Conservation (phyloP, 2,888 invertebrate genomes). For the Drosophila hawaiiensis region DNA sequence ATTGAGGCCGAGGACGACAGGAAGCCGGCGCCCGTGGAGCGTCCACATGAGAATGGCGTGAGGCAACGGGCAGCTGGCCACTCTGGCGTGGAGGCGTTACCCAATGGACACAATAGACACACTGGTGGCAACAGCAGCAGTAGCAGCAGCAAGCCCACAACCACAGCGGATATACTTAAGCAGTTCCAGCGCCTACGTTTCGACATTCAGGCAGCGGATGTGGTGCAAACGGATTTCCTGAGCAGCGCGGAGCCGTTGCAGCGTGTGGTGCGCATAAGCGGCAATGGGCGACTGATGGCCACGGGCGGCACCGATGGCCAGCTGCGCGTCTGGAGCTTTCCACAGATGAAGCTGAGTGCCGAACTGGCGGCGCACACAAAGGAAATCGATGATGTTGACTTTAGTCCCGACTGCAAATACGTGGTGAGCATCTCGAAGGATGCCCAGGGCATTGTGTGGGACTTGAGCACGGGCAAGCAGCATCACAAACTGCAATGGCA, state of each 20-base stretch:
- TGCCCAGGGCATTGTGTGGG: conserved; percentile 93
- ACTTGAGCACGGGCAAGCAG: conserved; percentile 88
- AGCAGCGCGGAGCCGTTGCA: conserved; percentile 91
- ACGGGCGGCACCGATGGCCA: conserved; percentile 97
- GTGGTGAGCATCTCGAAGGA: conserved; percentile 95
- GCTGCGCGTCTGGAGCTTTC: conserved; percentile 95
- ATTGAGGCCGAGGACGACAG: conserved; percentile 86
- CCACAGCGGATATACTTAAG: conserved; percentile 68
- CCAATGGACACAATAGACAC: conserved; percentile 75
- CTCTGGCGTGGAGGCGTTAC: conserved; percentile 82
- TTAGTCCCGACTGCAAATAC: conserved; percentile 91
- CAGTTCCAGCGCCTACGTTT: conserved; percentile 89
- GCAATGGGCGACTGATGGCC: conserved; percentile 92
- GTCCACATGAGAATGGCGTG: conserved; percentile 82
- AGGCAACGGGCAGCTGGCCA: conserved; percentile 68
- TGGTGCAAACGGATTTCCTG: conserved; percentile 94
- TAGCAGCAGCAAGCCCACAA: conserved; percentile 16
- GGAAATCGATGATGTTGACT: conserved; percentile 97
- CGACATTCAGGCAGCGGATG: conserved; percentile 91
- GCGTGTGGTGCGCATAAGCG: conserved; percentile 93
- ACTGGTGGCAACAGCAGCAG: conserved; percentile 12
- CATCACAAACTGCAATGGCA: conserved; percentile 90
- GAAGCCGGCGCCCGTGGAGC: conserved; percentile 60
- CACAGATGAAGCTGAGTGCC: conserved; percentile 89
- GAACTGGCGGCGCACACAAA: conserved; percentile 93